Evolutionary conservation across 1,140 invertebrate species (phyloP).

Genomic region (Ptiloglossa arizonensis): DNA sequence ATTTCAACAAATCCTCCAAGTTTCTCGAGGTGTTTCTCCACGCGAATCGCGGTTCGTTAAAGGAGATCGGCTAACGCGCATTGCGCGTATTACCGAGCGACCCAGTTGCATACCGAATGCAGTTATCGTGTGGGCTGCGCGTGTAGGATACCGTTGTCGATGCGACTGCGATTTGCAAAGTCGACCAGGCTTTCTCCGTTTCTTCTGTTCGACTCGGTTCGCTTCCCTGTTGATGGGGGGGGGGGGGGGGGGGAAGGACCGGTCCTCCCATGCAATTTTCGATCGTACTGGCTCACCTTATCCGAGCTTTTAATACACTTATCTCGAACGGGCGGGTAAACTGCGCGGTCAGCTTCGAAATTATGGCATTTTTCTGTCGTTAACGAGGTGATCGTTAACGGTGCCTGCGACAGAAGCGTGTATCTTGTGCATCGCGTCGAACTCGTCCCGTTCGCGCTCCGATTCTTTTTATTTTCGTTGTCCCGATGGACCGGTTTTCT

Average conservation of each 20-base stretch:
- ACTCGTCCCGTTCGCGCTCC: neutral
- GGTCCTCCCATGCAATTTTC: neutral
- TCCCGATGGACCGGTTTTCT: conserved; percentile 26
- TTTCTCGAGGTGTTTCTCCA: conserved; percentile 5
- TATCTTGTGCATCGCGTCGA: neutral
- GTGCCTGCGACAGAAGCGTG: neutral
- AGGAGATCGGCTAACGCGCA: conserved; percentile 30
- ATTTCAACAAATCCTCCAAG: no score
- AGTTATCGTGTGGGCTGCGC: conserved; percentile 29
- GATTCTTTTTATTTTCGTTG: neutral
- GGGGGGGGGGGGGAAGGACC: neutral
- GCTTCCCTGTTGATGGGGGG: neutral
- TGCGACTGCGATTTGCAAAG: conserved; percentile 26
- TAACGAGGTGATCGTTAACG: conserved; percentile 31
- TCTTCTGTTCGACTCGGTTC: conserved; percentile 5
- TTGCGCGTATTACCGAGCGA: conserved; percentile 43
- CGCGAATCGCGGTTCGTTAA: conserved; percentile 23
- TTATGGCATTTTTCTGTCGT: conserved; percentile 1
- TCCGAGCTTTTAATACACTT: neutral
- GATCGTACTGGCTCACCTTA: neutral
- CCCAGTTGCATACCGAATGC: conserved; percentile 57
- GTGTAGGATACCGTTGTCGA: conserved; percentile 50
- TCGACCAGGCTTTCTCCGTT: conserved; percentile 22
- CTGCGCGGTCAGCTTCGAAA: conserved; percentile 24
- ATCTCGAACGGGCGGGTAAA: neutral